A percentile compares a stretch with the other conserved stretches of the same genome.
phyloP scores from a whole-genome alignment of 2,797 vertebrate species.

The Erethizon dorsatum region DNA sequence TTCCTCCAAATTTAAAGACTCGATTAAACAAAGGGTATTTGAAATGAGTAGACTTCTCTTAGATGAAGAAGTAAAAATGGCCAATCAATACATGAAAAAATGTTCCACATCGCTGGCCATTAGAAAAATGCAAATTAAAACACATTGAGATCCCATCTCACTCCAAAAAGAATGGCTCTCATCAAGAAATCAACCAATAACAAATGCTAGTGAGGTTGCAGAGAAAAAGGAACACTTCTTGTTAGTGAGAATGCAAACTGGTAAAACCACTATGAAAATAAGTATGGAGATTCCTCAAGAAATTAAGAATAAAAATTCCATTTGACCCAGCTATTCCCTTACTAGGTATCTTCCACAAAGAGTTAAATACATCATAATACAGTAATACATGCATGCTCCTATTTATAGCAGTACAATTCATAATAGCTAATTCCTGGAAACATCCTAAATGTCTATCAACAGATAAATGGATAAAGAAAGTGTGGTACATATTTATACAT shows the following conservation, averaged over 20 bases:
- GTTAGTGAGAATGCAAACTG: not conserved
- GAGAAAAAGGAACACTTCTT: not conserved
- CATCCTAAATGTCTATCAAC: not conserved
- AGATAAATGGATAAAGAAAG: not conserved
- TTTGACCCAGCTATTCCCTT: not conserved
- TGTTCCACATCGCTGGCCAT: not conserved
- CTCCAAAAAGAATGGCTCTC: not conserved
- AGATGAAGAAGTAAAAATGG: not conserved
- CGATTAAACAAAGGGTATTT: not conserved
- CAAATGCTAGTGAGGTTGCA: not conserved
- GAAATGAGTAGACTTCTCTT: not conserved
- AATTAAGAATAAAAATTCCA: not conserved
- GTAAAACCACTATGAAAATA: not conserved
- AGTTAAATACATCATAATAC: not conserved
- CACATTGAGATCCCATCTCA: not conserved
- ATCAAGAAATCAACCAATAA: not conserved
- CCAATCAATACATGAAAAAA: not conserved
- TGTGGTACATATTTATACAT: not conserved
- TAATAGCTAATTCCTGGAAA: not conserved
- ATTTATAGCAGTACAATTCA: not conserved
- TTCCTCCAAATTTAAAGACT: not conserved
- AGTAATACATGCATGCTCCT: not conserved
- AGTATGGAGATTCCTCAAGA: not conserved
- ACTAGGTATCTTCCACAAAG: not conserved
- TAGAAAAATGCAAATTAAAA: not conserved